Base-by-base conservation (phyloP, 2,888 invertebrate genomes). In the Achlya flavicornis region DNA sequence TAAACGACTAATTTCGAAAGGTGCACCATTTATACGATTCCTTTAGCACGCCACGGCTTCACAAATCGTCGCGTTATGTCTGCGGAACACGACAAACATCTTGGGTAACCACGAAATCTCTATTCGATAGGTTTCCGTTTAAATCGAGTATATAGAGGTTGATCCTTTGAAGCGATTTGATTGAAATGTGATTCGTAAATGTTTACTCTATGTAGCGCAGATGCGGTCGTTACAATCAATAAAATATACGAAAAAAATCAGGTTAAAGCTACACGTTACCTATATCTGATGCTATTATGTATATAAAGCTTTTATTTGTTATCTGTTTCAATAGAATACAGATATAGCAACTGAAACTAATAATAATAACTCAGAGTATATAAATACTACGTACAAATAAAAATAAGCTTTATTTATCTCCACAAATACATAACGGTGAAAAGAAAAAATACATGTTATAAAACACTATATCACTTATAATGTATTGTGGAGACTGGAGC, bases 1-100 rank as follows among this genome's bases (percentile, higher is more conserved):
- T 74, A 87, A 78, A 70, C 81, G 75, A 72, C 80, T 84, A 84
- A 85, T 87, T 85, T 84, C 73, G 77, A 76, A 78, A 81, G 83
- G 75, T 78, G 72, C 77, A 74, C 72, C 67, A 71, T 74, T 75
- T 74, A 69, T 73, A 77, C 79, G 70, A 77, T 78, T 85, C 77
- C 81, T 84, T 81, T 79, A 77, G 78, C 88, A 88, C 86, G 88
- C 85, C 71, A 85, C 66, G 67, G 66, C 72, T 76, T 73, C 66
- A 67, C 73, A 75, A 77, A 72, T 72, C 64, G 64, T 62, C 66
- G 76, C 72, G 68, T 79, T 79, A 85, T 80, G 80, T 71, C 72
- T 71, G 67, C 69, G 59, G 65, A 82, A 74, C 81, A 85, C 77
- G 82, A 76, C 75, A 68, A 74, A 76, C 63, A 66, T 63, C 61